Percentiles rank a stretch among this genome's conserved stretches.
These are phyloP conservation scores for Macrobrachium rosenbergii DNA, from an alignment of 1,140 invertebrate species.

Conservation along the genomic window DNA sequence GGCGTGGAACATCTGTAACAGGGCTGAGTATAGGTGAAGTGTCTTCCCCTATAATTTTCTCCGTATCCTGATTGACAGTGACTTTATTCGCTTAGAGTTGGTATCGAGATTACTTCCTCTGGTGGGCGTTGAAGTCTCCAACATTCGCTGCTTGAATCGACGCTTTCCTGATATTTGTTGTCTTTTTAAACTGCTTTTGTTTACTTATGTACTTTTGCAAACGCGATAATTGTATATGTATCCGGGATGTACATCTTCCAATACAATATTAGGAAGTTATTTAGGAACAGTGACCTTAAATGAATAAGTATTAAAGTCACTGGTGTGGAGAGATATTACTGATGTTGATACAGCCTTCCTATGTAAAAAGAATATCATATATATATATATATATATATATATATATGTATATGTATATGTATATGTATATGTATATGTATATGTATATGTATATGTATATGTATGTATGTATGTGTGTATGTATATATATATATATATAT, in stretches of 20 bases:
- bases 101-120: too few species aligned
- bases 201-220: too few species aligned
- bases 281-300: neutral
- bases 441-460: neutral
- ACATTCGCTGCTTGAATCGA: too few species aligned
- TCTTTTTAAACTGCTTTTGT: too few species aligned
- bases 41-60: too few species aligned
- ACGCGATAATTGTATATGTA: too few species aligned
- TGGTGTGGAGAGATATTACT: neutral
- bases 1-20: too few species aligned
- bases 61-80: too few species aligned
- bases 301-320: neutral
- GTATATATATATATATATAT: conserved; percentile 6
- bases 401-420: conserved; percentile 1
- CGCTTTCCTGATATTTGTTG: neutral
- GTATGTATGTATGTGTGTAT: neutral
- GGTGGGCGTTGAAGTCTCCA: too few species aligned
- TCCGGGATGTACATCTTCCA: neutral
- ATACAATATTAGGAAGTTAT: neutral
- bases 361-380: too few species aligned
- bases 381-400: conserved; percentile 11
- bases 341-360: neutral
- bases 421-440: neutral
- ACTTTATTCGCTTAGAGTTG: too few species aligned
- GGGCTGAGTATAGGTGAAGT: too few species aligned